Conservation (phyloP, 2,888 invertebrate genomes). For the Tipula lateralis region DNA sequence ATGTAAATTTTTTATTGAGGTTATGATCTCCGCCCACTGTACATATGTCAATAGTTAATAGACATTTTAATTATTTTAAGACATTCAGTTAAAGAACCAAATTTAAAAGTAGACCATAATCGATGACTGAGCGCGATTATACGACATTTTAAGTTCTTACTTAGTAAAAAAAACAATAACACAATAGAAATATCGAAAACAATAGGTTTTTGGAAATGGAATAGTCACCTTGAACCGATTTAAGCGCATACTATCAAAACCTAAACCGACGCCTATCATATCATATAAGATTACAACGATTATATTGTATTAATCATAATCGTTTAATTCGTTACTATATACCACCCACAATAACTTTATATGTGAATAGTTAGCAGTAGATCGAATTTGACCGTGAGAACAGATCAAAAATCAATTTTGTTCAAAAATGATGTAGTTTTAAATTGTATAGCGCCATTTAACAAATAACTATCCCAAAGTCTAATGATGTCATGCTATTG, state of each 20-base stretch:
- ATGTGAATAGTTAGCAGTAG: not conserved
- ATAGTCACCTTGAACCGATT: not conserved
- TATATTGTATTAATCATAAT: not conserved
- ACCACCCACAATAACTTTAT: not conserved
- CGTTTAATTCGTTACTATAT: not conserved
- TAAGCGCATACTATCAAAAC: not conserved
- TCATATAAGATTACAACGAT: not conserved
- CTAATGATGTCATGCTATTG: not conserved
- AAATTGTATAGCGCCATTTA: slow-evolving; percentile 12
- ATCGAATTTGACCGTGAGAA: slow-evolving; percentile 3
- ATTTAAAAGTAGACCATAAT: not conserved
- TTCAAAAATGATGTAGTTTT: not conserved
- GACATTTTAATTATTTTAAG: not conserved
- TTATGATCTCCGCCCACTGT: not conserved
- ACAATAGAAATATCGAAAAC: not conserved
- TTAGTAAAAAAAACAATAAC: not conserved
- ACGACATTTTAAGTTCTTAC: not conserved
- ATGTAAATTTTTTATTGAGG: not conserved
- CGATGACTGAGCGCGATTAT: not conserved
- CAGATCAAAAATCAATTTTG: not conserved
- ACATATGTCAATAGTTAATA: not conserved
- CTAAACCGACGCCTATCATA: not conserved
- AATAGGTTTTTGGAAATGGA: not conserved
- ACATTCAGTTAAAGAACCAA: no score
- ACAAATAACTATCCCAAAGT: not conserved